Conservation (phyloP, 2,113 vertebrate species). For the Cyanoramphus novaezelandiae region DNA sequence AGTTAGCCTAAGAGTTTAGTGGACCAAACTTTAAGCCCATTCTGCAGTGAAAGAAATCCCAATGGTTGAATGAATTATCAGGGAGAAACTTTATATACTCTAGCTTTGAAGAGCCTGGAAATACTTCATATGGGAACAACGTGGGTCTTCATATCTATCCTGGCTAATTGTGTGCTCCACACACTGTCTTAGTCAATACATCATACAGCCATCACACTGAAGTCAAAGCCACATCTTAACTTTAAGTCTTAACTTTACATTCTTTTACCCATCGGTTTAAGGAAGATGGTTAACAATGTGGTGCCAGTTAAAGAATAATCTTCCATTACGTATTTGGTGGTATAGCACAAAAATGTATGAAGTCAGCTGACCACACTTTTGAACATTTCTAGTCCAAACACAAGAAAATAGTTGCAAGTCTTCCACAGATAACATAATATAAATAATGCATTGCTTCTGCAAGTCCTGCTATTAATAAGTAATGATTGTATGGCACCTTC, state of each 20-base stretch:
- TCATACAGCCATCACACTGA: not conserved
- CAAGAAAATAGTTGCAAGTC: constrained; percentile 33
- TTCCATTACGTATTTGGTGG: not conserved
- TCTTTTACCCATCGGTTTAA: not conserved
- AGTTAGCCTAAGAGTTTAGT: not conserved
- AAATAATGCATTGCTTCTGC: constrained; percentile 46
- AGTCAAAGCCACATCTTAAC: not conserved
- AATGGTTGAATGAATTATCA: not conserved
- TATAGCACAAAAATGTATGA: not conserved
- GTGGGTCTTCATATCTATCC: not conserved
- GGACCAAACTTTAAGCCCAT: not conserved
- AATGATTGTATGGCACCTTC: constrained; percentile 61
- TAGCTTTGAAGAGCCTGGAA: not conserved
- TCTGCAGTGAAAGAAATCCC: not conserved
- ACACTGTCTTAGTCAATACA: not conserved
- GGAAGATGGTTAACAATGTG: not conserved
- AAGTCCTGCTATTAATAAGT: constrained; percentile 47
- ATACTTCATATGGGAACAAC: not conserved
- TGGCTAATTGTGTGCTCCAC: not conserved
- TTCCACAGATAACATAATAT: constrained; percentile 46
- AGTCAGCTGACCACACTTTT: constrained; percentile 9
- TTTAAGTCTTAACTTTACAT: not conserved
- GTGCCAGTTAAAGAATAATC: not conserved
- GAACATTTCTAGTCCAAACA: constrained; percentile 26
- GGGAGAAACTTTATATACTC: not conserved